Conservation (phyloP, 2,888 invertebrate species). For the Nudaria mundana region DNA sequence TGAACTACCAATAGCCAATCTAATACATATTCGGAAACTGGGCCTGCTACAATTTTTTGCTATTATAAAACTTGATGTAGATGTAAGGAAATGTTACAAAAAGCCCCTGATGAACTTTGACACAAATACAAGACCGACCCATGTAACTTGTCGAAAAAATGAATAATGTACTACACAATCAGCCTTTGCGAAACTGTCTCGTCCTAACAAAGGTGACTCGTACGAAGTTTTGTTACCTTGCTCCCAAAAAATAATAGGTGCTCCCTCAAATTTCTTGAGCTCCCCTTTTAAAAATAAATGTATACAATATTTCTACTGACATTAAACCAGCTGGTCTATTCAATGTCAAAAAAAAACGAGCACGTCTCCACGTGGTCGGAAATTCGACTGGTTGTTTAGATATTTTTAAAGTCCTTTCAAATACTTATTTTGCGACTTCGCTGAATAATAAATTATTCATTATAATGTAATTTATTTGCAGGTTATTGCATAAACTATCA, state of each 20-base stretch:
- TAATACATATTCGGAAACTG: not conserved
- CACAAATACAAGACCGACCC: slow-evolving; percentile 54
- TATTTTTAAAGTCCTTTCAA: slow-evolving; percentile 33
- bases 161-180: slow-evolving; percentile 35
- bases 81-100: slow-evolving; percentile 26
- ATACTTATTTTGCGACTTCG: slow-evolving; percentile 25
- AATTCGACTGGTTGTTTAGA: slow-evolving; percentile 46
- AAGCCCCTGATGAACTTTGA: slow-evolving; percentile 66
- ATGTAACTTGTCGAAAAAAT: slow-evolving; percentile 49
- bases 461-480: slow-evolving; percentile 32
- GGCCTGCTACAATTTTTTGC: slow-evolving; percentile 1
- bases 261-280: slow-evolving; percentile 59
- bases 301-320: slow-evolving; percentile 67
- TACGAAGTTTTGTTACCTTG: slow-evolving; percentile 44
- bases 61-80: slow-evolving; percentile 19
- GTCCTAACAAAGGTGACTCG: slow-evolving; percentile 52
- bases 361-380: slow-evolving; percentile 67
- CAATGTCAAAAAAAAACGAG: slow-evolving; percentile 43
- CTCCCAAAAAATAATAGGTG: slow-evolving; percentile 47
- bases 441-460: slow-evolving; percentile 42
- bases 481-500: too few relatives aligned
- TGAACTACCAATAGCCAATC: too few relatives aligned
- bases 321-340: slow-evolving; percentile 75
- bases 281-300: slow-evolving; percentile 52
- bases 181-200: slow-evolving; percentile 62